phyloP scores from a whole-genome alignment of 2,888 invertebrate species.

The Sarcophaga rosellei region DNA sequence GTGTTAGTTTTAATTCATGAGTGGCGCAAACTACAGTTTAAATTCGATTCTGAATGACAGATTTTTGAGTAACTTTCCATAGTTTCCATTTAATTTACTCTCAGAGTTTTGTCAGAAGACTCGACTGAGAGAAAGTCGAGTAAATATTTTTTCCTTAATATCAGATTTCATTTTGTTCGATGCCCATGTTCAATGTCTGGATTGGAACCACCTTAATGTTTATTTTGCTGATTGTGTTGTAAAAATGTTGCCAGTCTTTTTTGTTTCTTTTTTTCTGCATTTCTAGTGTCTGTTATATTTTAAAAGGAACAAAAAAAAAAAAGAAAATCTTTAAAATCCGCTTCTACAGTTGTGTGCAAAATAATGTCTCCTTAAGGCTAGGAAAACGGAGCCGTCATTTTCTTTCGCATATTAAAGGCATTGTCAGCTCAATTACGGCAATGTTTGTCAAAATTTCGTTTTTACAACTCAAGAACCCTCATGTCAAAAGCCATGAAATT shows the following conservation, averaged over 20 bases:
- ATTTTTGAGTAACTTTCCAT: too few relatives aligned
- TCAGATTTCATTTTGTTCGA: too few relatives aligned
- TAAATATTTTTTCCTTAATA: too few relatives aligned
- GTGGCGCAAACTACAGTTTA: too few relatives aligned
- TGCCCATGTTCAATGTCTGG: too few relatives aligned
- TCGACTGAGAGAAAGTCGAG: too few relatives aligned
- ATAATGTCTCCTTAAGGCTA: background rate
- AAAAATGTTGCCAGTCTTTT: constrained; percentile 22
- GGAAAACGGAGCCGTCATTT: background rate
- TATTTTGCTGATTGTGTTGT: background rate
- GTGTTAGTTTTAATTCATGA: too few relatives aligned
- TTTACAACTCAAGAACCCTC: background rate
- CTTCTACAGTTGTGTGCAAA: constrained; percentile 13
- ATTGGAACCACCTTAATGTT: background rate
- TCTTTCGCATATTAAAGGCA: background rate
- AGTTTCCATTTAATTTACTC: too few relatives aligned
- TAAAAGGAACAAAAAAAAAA: too few relatives aligned
- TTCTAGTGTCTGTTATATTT: background rate
- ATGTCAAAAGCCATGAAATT: background rate
- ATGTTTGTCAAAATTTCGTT: background rate
- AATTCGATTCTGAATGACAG: too few relatives aligned
- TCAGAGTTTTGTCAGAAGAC: too few relatives aligned
- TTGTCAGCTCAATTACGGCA: constrained; percentile 30
- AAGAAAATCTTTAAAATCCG: background rate
- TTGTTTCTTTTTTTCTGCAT: background rate